Evolutionary conservation across 1,140 invertebrate species (phyloP).

Genomic region (Brachystomella parvula): DNA sequence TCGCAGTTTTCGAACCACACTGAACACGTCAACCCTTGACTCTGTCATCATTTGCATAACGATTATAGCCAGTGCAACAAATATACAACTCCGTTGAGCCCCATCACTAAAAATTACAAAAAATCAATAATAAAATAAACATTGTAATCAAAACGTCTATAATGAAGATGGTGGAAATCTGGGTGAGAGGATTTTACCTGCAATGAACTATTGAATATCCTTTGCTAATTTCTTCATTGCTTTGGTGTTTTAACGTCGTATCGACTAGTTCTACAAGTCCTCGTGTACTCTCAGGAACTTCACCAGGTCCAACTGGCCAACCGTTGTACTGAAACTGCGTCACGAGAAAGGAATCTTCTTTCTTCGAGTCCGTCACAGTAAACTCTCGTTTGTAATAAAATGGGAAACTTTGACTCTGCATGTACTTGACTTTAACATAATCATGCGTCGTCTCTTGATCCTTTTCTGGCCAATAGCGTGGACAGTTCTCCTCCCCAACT

Average conservation of each 20-base stretch:
- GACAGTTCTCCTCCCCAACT: conserved; percentile 69
- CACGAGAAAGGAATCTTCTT: conserved; percentile 46
- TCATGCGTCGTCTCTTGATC: conserved; percentile 74
- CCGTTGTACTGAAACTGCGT: conserved; percentile 82
- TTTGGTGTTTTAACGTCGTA: conserved; percentile 52
- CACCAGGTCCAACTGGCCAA: conserved; percentile 76
- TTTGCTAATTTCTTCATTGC: conserved; percentile 42
- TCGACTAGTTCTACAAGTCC: conserved; percentile 72
- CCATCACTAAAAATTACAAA: conserved; percentile 51
- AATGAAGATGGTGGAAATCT: neutral
- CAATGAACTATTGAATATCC: conserved; percentile 71
- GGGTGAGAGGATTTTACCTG: conserved; percentile 48
- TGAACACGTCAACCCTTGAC: conserved; percentile 75
- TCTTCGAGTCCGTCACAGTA: conserved; percentile 65
- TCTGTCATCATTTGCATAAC: conserved; percentile 73
- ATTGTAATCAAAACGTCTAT: conserved; percentile 9
- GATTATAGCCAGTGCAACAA: conserved; percentile 74
- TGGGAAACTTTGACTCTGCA: conserved; percentile 76
- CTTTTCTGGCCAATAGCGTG: conserved; percentile 75
- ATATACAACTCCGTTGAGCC: conserved; percentile 78
- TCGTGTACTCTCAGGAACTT: conserved; percentile 74
- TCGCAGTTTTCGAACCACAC: conserved; percentile 69
- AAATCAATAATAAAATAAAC: conserved; percentile 10
- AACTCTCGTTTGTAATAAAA: conserved; percentile 77
- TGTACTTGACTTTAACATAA: conserved; percentile 73